Evolutionary conservation across 2,888 invertebrate genomes (phyloP).

Genomic region (Scrobipalpa atriplicella): DNA sequence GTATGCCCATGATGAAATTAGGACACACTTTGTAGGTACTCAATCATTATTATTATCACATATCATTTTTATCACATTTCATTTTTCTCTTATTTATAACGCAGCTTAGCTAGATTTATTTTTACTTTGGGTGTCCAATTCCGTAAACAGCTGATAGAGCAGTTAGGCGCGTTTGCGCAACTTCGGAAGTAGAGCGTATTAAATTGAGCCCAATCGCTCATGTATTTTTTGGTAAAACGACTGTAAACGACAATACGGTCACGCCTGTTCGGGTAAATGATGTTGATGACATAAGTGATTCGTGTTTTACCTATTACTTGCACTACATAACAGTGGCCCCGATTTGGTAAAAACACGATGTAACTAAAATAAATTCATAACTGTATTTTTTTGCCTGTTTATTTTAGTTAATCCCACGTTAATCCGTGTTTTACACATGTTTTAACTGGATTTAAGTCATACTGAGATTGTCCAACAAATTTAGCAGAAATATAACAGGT

Average conservation of each 20-base stretch:
- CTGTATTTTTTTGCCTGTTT: no score
- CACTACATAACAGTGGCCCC: no score
- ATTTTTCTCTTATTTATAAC: no score
- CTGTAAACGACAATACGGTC: background rate
- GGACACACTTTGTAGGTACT: background rate
- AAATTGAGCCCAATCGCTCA: slow-evolving; percentile 9
- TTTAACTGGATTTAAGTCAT: no score
- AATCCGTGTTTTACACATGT: no score
- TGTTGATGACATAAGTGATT: background rate
- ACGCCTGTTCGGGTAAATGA: background rate
- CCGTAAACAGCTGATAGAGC: slow-evolving; percentile 8
- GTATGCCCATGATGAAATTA: background rate
- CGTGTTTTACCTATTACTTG: background rate
- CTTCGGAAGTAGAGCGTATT: slow-evolving; percentile 26
- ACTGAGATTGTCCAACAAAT: no score
- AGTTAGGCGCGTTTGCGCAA: slow-evolving; percentile 23
- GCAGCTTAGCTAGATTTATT: background rate
- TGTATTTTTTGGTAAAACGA: slow-evolving; percentile 12
- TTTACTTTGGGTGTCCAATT: slow-evolving; percentile 2
- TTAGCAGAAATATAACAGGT: no score
- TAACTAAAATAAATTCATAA: no score
- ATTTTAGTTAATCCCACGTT: no score
- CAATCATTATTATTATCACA: no score
- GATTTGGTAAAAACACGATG: no score
- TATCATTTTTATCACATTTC: no score